A percentile compares a stretch with the other conserved stretches of the same genome.
These are phyloP conservation scores for Diloba caeruleocephala DNA, from an alignment of 2,888 invertebrate species.

Conservation along the genomic window DNA sequence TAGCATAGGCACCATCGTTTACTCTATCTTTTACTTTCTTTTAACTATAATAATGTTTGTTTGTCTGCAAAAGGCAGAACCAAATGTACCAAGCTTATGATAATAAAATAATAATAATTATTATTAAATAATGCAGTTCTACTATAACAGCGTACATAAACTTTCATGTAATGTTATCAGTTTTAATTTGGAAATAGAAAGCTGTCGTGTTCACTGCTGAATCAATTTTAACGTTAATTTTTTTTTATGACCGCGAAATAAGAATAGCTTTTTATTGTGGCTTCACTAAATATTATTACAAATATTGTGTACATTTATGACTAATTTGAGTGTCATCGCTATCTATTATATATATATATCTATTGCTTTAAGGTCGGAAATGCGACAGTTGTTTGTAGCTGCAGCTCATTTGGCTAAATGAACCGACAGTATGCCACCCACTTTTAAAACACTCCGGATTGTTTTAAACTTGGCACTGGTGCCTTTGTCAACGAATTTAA, in stretches of 20 bases:
- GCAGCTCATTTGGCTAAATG: slow-evolving; percentile 68
- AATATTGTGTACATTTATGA: too few species aligned
- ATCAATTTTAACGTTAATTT: not conserved
- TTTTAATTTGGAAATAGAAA: slow-evolving; percentile 2
- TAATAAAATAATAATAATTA: too few species aligned
- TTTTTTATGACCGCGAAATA: too few species aligned
- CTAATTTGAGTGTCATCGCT: too few species aligned
- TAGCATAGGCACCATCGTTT: too few species aligned
- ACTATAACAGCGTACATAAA: slow-evolving; percentile 21
- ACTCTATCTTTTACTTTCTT: too few species aligned
- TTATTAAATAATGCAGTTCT: slow-evolving; percentile 20
- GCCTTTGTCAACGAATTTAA: slow-evolving; percentile 53
- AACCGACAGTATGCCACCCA: slow-evolving; percentile 53
- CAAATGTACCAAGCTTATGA: too few species aligned
- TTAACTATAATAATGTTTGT: too few species aligned
- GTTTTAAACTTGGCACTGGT: slow-evolving; percentile 46
- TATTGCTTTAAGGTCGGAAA: slow-evolving; percentile 30
- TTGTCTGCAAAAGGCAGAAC: too few species aligned
- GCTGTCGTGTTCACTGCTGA: not conserved
- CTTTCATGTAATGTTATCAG: slow-evolving; percentile 8
- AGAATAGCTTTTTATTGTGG: too few species aligned
- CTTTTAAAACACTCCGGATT: slow-evolving; percentile 56
- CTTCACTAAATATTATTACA: too few species aligned
- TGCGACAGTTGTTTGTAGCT: slow-evolving; percentile 22
- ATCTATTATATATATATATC: not conserved